These are phyloP conservation scores for Girardinus metallicus DNA, from an alignment of 2,797 vertebrate species.

Conservation along the genomic window DNA sequence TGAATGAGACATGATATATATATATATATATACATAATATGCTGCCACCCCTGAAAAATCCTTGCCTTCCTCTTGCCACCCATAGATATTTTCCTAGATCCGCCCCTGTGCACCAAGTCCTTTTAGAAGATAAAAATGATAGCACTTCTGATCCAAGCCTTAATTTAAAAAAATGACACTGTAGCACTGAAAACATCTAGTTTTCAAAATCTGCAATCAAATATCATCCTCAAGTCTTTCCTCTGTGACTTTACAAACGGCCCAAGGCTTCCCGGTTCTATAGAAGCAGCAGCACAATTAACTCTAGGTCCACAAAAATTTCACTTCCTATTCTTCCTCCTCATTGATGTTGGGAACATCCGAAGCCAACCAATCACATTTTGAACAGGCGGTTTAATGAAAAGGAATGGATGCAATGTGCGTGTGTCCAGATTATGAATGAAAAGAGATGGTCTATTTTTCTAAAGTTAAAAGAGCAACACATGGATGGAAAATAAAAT, in stretches of 20 bases:
- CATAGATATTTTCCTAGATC: too few species aligned
- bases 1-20: too few species aligned
- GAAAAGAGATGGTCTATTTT: too few species aligned
- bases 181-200: not conserved
- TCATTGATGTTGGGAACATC: not conserved
- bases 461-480: not conserved
- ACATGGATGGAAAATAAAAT: not conserved
- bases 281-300: not conserved
- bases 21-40: too few species aligned
- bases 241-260: too few species aligned
- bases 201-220: not conserved
- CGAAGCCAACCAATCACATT: not conserved
- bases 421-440: not conserved
- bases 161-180: not conserved
- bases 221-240: not conserved
- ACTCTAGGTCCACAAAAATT: not conserved
- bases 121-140: not conserved
- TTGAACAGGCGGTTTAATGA: not conserved
- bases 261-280: too few species aligned
- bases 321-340: not conserved
- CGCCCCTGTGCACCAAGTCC: too few species aligned
- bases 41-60: too few species aligned
- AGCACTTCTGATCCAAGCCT: not conserved
- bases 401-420: not conserved
- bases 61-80: too few species aligned